Evolutionary conservation across 2,113 vertebrate genomes (phyloP).

Genomic region (Mus spicilegus): DNA sequence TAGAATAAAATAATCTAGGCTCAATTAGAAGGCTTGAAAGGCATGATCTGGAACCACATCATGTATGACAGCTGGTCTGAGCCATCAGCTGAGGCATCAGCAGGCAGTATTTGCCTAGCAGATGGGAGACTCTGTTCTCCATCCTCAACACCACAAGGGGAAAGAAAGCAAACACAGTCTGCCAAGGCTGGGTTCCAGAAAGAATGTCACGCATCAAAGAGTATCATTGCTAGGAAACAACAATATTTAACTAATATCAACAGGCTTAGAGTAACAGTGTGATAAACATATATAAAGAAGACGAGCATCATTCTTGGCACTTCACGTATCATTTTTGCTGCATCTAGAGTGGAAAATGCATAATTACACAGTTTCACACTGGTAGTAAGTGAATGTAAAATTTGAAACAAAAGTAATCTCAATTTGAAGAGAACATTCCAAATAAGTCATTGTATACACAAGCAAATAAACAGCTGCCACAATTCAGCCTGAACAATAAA

Average conservation of each 20-base stretch:
- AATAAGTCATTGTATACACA: slow-evolving; percentile 64
- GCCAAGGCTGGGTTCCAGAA: slow-evolving; percentile 3
- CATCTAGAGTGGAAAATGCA: slow-evolving; percentile 17
- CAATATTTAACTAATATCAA: slow-evolving; percentile 57
- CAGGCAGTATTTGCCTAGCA: background rate
- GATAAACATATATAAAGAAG: slow-evolving; percentile 34
- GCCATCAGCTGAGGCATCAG: background rate
- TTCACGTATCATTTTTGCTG: slow-evolving; percentile 56
- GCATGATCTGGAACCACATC: background rate
- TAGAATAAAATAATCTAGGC: background rate
- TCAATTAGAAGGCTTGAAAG: background rate
- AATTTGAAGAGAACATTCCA: slow-evolving; percentile 61
- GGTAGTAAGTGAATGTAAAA: slow-evolving; percentile 45
- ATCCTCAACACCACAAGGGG: background rate
- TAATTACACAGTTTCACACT: slow-evolving; percentile 21
- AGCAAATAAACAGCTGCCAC: slow-evolving; percentile 64
- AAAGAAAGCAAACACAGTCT: background rate
- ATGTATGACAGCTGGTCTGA: background rate
- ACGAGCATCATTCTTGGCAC: slow-evolving; percentile 17
- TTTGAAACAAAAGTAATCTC: slow-evolving; percentile 63
- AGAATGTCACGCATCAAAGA: slow-evolving; percentile 36
- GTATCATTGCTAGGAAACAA: slow-evolving; percentile 14
- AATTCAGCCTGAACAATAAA: slow-evolving; percentile 47
- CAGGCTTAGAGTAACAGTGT: slow-evolving; percentile 12
- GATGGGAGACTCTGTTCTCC: background rate